Base-by-base conservation (phyloP, 2,113 vertebrate genomes). In the Rhagologus leucostigma region DNA sequence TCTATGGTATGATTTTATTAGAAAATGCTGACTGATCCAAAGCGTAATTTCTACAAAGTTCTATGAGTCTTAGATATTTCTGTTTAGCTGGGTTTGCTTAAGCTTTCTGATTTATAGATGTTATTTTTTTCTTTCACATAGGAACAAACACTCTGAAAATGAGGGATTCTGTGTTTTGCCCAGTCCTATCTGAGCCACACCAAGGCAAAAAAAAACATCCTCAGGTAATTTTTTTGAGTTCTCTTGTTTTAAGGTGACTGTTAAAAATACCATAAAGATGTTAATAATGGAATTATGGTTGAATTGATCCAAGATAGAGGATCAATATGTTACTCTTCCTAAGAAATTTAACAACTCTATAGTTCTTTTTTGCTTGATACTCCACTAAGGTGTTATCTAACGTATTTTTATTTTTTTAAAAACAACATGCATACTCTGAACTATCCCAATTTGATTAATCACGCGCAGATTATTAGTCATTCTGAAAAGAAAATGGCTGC, bases 191-290 rank as follows among this genome's bases (percentile, higher is more conserved):
- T 70, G 42, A 84, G 42, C 32, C 5, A 7, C 81, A 95, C 68
- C 53, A 83, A 70, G 80, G 7, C 3, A 1, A 2, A 84, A 59
- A 67, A 88, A 82, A 41, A 5, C 71, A 85, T 67, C 56, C n/a
- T 77, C 57, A 26, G 16, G 59, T 97, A 93, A 93, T 97, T 97
- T 95, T 96, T 95, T 71, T 2, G 7, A 63, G 35, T 96, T 96
- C 76, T 56, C 21, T 87, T 53, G 16, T 44, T 96, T 96, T 90
- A 39, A 76, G 10, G 29, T 85, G 84, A 84, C 95, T 92, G 29
- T 73, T 87, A 88, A 89, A 95, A 94, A 55, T 83, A 84, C 19
- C 16, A 85, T 84, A 78, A 86, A 93, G 70, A 79, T 95, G 89
- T 95, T 95, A 87, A 89, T 93, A 97, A 55, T 63, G 77, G 55